Evolutionary conservation across 1,140 invertebrate species (phyloP), one percentile per base, ranked within the genome.

Genomic region (Delia radicum): DNA sequence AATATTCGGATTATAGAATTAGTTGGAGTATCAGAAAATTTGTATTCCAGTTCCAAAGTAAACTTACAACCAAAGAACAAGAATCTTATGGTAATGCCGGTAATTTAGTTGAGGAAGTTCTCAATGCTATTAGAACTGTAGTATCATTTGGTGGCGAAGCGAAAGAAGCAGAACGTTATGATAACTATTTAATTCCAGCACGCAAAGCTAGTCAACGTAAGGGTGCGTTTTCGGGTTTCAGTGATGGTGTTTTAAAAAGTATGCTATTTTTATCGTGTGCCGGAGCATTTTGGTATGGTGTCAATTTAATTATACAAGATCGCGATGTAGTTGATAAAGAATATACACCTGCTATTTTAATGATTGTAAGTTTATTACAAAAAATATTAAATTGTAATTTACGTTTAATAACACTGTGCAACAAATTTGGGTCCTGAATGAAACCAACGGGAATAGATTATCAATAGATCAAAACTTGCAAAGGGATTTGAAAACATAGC

Each of bases 81-180:
- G 89, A 92, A 78, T 94, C 94, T 1, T 97, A 97, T 86, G 94
- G 93, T 5, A 89, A 91, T 33, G 95, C 95, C 0, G 95, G 94
- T 10, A 91, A 89, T 7, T 90, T 96, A 8, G 95, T 94, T 0
- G 95, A 96, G 83, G 95, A 97, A 85, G 94, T 95, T 0, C 83
- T 97, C 0, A 87, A 87, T 37, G 87, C 89, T n/a, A 91, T 94
- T 48, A 87, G 91, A 74, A 94, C 93, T 0, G 92, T 94, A 0
- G 87, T 91, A 1, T 91, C 94, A 0, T 95, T 95, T 82, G 92
- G 91, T 33, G 95, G 93, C 0, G 92, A 96, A 85, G 82, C 90
- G 10, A 89, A 90, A 73, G 94, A 95, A 86, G 88, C 92, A 0
- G 84, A 89, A 71, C 89, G 92, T 73, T 92, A 92, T 85, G 81